These are phyloP conservation scores for Phrynocephalus versicolor DNA, from an alignment of 2,113 vertebrate species.

Conservation along the genomic window DNA sequence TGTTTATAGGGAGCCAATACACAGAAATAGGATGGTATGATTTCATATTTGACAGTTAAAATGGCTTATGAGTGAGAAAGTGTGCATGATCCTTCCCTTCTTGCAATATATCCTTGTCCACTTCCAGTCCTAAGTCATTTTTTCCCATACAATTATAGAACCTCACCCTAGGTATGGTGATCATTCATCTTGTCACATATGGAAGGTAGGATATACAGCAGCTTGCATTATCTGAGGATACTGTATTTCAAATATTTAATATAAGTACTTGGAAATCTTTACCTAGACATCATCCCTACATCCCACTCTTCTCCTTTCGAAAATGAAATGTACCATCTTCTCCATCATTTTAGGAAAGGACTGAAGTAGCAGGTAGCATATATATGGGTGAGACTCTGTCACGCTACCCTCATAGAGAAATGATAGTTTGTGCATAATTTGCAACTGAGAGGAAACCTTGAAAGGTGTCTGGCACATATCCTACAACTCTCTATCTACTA, in stretches of 20 bases:
- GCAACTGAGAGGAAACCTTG: neutral
- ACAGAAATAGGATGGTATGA: neutral
- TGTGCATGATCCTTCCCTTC: no score
- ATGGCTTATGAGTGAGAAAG: neutral
- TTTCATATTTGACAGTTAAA: neutral
- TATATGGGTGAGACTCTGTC: neutral
- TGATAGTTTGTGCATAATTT: neutral
- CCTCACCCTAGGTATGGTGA: neutral
- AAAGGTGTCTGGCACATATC: no score
- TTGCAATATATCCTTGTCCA: neutral
- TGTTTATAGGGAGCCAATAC: neutral
- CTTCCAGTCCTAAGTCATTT: neutral
- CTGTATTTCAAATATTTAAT: neutral
- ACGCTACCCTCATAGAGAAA: neutral
- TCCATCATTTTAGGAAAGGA: neutral
- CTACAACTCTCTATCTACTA: no score
- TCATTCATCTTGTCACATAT: neutral
- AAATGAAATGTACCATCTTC: neutral
- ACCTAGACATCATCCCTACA: neutral
- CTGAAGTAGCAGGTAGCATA: neutral
- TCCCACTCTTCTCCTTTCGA: neutral
- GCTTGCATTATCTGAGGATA: no score
- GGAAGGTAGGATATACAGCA: neutral
- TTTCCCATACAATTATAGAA: neutral
- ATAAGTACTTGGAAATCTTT: neutral